Conservation (phyloP, 2,888 invertebrate genomes). For the Carpatolechia fugitivella region DNA sequence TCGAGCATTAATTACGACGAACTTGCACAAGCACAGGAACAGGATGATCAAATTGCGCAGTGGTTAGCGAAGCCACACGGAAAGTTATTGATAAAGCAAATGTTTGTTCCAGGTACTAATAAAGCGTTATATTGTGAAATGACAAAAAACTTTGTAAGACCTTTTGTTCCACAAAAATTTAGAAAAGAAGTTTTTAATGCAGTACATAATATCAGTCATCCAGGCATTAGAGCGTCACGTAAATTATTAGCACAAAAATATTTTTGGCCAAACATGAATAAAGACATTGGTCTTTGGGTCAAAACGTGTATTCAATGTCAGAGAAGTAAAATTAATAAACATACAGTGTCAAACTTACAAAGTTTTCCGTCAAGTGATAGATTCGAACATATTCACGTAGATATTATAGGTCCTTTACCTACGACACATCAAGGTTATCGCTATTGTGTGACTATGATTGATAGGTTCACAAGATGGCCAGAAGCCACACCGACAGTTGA, state of each 20-base stretch:
- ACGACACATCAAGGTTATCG: not conserved
- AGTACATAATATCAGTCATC: not conserved
- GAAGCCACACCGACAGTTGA: slow-evolving; percentile 20
- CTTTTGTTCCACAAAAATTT: not conserved
- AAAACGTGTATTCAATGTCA: too few species aligned
- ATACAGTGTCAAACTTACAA: too few species aligned
- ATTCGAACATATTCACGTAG: too few species aligned
- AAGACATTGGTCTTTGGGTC: too few species aligned
- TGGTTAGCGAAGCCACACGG: not conserved
- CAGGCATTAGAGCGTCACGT: not conserved
- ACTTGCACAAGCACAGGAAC: not conserved
- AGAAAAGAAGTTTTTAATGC: not conserved
- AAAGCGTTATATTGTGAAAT: not conserved
- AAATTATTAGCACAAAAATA: not conserved
- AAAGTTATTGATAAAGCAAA: not conserved
- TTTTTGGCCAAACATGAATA: not conserved
- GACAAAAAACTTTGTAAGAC: not conserved
- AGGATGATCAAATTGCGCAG: not conserved
- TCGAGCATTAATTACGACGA: not conserved
- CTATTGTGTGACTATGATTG: not conserved
- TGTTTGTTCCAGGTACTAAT: not conserved
- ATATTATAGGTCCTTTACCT: too few species aligned
- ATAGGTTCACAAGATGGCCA: too few species aligned
- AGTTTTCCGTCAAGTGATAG: too few species aligned
- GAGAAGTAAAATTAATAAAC: too few species aligned